These are phyloP conservation scores for Ispidina picta DNA, from an alignment of 2,797 vertebrate genomes.

Conservation along the genomic window DNA sequence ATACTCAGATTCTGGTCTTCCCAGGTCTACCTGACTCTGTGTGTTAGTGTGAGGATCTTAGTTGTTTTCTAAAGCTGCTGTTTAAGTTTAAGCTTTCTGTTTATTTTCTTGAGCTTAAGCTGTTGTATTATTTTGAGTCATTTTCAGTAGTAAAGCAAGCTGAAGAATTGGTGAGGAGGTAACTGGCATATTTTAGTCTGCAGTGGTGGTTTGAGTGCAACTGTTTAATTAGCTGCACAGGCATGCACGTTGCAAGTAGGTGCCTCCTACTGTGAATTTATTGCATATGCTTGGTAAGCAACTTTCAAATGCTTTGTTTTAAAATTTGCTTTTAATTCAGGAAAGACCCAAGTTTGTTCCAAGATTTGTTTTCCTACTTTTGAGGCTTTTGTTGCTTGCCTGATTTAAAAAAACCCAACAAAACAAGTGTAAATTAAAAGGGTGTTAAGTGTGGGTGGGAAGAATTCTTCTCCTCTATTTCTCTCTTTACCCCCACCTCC, in stretches of 20 bases:
- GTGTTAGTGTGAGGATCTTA: conserved; percentile 14
- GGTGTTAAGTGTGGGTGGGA: not conserved
- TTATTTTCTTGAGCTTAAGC: conserved; percentile 8
- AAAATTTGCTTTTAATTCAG: conserved; percentile 38
- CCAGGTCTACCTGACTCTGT: not conserved
- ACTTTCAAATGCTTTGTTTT: conserved; percentile 20
- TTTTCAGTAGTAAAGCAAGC: not conserved
- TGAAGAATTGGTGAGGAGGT: not conserved
- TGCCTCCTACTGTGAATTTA: conserved; percentile 48
- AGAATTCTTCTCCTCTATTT: not conserved
- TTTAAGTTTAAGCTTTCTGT: not conserved
- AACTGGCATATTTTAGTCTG: not conserved
- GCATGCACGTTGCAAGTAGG: conserved; percentile 10
- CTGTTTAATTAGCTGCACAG: conserved; percentile 45
- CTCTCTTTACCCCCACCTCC: not conserved
- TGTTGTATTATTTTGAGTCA: conserved; percentile 6
- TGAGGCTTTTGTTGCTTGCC: conserved; percentile 22
- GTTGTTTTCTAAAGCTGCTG: conserved; percentile 15
- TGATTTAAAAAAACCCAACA: not conserved
- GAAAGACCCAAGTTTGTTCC: conserved; percentile 13
- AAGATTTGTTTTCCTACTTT: conserved; percentile 34
- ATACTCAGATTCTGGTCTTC: conserved; percentile 10
- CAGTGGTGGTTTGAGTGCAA: not conserved
- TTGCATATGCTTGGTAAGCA: conserved; percentile 51
- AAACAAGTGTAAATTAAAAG: not conserved